Evolutionary conservation across 1,140 invertebrate genomes (phyloP), one percentile per base, ranked within the genome.

Genomic region (Olivierus martensii): DNA sequence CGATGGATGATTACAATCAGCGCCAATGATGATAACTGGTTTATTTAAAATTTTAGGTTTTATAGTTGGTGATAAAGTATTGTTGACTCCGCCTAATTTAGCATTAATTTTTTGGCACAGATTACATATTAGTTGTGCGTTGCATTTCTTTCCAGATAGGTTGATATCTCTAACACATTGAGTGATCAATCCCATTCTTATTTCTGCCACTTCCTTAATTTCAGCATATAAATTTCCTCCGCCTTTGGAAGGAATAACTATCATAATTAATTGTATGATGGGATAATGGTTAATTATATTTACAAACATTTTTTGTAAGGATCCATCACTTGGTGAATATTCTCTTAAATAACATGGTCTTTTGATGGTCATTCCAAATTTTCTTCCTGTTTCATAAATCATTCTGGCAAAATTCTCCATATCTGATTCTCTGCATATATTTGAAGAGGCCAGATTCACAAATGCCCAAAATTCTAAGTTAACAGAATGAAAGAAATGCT

Each of bases 51-150:
- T 49, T 41, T 41, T 9, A 1, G 39, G 68, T 66, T 37, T 46
- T 44, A 51, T 53, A 17, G 17, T 28, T n/a, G 17, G 12, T 42
- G 46, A 19, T 15, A 50, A 17, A 12, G 36, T 44, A 36, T 42
- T 28, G 71, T 92, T 93, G 0, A 79, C 70, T 0, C 87, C 86
- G 67, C 87, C 85, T 34, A 92, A 61, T 67, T 93, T 92, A 0
- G 84, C 79, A 65, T 84, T 84, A 0, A 93, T 77, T 73, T 94
- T 93, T 1, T 88, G 65, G 14, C 90, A 65, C 56, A 93, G 80
- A 64, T 93, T 93, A 0, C 66, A 60, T n/a, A 75, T 63, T 1
- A 78, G 77, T 28, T 28, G 28, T 0, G 37, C 14, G 49, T 46
- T 39, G 53, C 37, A 38, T 39, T 50, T 50, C 7, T 18, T 35